These are phyloP conservation scores for Parnassius orleans DNA, from an alignment of 2,888 invertebrate species.

Conservation along the genomic window DNA sequence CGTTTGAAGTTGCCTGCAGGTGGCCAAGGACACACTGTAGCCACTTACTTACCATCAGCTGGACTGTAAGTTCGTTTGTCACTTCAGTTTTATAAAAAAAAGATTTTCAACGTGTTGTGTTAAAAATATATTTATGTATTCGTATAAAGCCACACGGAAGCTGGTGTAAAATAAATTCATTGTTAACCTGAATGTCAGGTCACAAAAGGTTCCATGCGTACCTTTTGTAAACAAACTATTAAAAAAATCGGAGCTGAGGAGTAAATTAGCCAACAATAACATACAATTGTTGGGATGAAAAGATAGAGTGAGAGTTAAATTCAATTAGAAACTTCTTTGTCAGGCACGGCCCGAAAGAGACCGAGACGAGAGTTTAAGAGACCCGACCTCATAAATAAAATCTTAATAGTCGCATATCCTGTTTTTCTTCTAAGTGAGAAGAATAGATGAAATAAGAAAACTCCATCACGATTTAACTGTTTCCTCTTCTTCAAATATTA, in stretches of 20 bases:
- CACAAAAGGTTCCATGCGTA: constrained; percentile 42
- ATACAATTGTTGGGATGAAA: not conserved
- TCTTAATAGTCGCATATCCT: not conserved
- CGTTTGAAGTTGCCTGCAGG: too few relatives aligned
- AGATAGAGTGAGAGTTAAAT: constrained; percentile 51
- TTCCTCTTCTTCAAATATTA: constrained; percentile 31
- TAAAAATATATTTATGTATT: not conserved
- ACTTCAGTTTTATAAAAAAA: not conserved
- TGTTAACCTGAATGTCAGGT: constrained; percentile 21
- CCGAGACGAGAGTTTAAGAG: constrained; percentile 59
- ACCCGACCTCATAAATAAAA: constrained; percentile 16
- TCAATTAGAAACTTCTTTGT: constrained; percentile 65
- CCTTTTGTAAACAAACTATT: too few relatives aligned
- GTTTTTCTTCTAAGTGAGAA: not conserved
- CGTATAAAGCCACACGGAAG: not conserved
- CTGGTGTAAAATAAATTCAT: not conserved
- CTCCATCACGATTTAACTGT: constrained; percentile 44
- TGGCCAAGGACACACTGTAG: too few relatives aligned
- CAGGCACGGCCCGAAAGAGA: constrained; percentile 50
- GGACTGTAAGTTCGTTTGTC: too few relatives aligned
- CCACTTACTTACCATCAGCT: too few relatives aligned
- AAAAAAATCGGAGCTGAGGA: too few relatives aligned
- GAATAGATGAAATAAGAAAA: too few relatives aligned
- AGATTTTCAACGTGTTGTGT: not conserved
- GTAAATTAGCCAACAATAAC: too few relatives aligned